Evolutionary conservation across 1,140 invertebrate genomes (phyloP), one percentile per base, ranked within the genome.

Genomic region (Brachionus koreanus): DNA sequence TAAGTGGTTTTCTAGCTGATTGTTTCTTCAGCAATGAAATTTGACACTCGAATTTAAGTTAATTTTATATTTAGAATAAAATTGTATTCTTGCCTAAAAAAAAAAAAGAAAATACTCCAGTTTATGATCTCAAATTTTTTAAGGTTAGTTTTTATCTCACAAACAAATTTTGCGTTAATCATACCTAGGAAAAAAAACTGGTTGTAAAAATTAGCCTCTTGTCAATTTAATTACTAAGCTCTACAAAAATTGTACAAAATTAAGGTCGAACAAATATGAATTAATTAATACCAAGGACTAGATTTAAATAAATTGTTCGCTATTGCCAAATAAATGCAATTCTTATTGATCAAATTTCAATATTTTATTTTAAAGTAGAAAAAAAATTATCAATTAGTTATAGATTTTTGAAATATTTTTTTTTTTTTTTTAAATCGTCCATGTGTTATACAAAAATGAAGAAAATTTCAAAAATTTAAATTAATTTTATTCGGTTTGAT

Each of bases 401-500:
- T 42, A 42, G 39, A 42, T 42, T 42, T 42, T 42, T 49, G 13
- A 49, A 49, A 49, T 16, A 49, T 49, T 49, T 49, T 4, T 49
- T 49, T 12, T 49, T 49, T 49, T 49, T 49, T 9, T 19, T 57
- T 57, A 57, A 57, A 57, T 57, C 19, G 1, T 57, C 49, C 49
- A 57, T 25, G 49, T 57, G 49, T 57, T 3, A 23, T 57, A 57
- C 49, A 57, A 57, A 23, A 19, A 57, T 57, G 49, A 25, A 19
- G 49, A 57, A 57, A 57, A 57, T 57, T 19, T 16, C 49, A 57
- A 57, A 19, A 9, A 57, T 57, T 57, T 57, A 57, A 57, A 57
- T 57, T 57, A 57, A 57, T 57, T 42, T 57, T 57, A 57, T 57
- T 57, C 49, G 49, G 16, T 57, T 57, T 57, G 49, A 57, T 57